Evolutionary conservation across 1,140 invertebrate genomes (phyloP).

Genomic region (Bombus difficillimus): DNA sequence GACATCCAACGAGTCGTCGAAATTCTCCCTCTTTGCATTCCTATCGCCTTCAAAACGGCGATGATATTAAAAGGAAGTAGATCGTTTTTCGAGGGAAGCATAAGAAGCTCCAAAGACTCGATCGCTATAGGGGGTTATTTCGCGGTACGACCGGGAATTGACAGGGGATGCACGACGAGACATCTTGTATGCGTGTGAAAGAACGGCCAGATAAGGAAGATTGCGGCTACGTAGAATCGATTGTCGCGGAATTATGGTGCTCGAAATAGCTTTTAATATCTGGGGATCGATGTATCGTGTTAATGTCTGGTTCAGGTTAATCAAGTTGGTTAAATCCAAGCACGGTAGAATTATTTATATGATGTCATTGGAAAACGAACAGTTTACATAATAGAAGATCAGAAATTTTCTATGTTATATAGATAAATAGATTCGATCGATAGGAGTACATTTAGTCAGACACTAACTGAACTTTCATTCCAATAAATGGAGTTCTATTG

Average conservation of each 20-base stretch:
- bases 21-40: neutral
- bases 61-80: neutral
- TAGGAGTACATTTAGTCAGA: neutral
- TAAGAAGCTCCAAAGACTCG: neutral
- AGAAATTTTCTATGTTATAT: neutral
- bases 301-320: neutral
- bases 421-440: neutral
- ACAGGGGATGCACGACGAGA: conserved; percentile 5
- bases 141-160: neutral
- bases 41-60: neutral
- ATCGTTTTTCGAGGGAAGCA: neutral
- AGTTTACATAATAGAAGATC: too few relatives aligned
- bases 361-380: too few relatives aligned
- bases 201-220: neutral
- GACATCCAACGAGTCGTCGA: conserved; percentile 25
- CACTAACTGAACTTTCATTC: neutral
- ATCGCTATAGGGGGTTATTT: neutral
- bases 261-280: neutral
- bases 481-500: too few relatives aligned
- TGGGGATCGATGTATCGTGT: neutral
- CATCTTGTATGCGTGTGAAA: neutral
- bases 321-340: neutral
- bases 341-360: neutral
- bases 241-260: neutral
- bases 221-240: conserved; percentile 10